These are phyloP conservation scores for Scopus umbretta DNA, from an alignment of 2,113 vertebrate species.

Conservation along the genomic window DNA sequence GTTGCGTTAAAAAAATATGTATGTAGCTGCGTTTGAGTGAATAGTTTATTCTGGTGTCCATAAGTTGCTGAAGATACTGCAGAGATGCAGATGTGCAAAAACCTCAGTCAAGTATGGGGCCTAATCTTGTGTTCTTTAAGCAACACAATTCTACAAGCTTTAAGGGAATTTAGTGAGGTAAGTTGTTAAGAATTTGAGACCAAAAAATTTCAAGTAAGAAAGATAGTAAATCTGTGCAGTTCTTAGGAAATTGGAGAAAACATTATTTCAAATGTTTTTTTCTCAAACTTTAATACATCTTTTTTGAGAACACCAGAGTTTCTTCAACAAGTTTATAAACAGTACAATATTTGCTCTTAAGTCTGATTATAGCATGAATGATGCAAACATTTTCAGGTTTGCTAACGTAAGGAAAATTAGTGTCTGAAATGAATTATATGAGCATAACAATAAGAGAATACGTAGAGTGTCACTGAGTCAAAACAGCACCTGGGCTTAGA, in stretches of 20 bases:
- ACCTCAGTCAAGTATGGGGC: background rate
- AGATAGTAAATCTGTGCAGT: background rate
- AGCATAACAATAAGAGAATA: background rate
- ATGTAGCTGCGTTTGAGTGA: slow-evolving; percentile 38
- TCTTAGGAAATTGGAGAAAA: background rate
- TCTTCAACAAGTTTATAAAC: background rate
- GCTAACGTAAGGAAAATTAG: background rate
- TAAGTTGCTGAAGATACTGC: background rate
- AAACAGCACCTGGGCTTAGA: background rate
- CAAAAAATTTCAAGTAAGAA: background rate
- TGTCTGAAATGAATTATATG: background rate
- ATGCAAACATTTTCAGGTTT: background rate
- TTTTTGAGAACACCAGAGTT: background rate
- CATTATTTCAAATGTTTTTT: background rate
- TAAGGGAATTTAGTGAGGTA: background rate
- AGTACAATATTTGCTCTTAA: background rate
- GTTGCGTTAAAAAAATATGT: slow-evolving; percentile 53
- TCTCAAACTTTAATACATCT: background rate
- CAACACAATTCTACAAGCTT: background rate
- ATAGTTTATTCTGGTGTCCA: background rate
- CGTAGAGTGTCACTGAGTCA: background rate
- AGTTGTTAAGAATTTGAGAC: background rate
- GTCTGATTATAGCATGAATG: background rate
- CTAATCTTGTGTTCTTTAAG: background rate
- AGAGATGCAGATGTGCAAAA: background rate